Evolutionary conservation across 2,113 vertebrate species (phyloP).

Genomic region (Paradisaea rubra): DNA sequence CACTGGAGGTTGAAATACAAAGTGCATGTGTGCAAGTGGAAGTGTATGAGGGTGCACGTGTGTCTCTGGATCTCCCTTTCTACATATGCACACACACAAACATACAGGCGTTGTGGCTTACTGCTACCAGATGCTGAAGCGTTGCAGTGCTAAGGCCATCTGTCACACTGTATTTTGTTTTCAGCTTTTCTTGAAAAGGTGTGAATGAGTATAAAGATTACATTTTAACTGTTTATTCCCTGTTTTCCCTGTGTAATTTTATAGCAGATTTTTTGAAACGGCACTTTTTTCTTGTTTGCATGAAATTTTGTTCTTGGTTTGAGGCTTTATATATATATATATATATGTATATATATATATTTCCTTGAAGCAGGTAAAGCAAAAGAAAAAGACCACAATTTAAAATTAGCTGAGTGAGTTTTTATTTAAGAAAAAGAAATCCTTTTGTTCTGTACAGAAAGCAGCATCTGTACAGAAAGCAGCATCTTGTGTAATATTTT

Average conservation of each 20-base stretch:
- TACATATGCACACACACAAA: not conserved
- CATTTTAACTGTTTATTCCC: conserved; percentile 28
- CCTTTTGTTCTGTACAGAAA: conserved; percentile 63
- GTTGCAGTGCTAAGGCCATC: not conserved
- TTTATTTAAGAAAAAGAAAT: conserved; percentile 23
- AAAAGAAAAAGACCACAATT: conserved; percentile 24
- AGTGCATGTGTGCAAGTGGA: not conserved
- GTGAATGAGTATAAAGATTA: not conserved
- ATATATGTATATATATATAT: not conserved
- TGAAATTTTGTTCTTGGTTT: conserved; percentile 12
- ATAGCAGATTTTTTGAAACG: conserved; percentile 39
- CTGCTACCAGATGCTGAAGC: not conserved
- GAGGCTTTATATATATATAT: not conserved
- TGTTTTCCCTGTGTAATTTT: conserved; percentile 42
- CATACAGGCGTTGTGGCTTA: not conserved
- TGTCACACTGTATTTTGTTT: not conserved
- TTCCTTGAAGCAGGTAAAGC: conserved; percentile 2
- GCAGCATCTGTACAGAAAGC: conserved; percentile 60
- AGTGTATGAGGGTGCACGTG: not conserved
- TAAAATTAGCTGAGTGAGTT: not conserved
- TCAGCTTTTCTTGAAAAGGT: conserved; percentile 11
- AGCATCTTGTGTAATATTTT: conserved; percentile 68
- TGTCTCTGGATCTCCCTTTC: not conserved
- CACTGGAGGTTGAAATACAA: conserved; percentile 23
- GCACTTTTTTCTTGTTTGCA: conserved; percentile 63